Percentiles rank a stretch among this genome's conserved stretches.
Evolutionary conservation across 2,888 invertebrate genomes (phyloP).

Genomic region (Temnothorax unifasciatus): DNA sequence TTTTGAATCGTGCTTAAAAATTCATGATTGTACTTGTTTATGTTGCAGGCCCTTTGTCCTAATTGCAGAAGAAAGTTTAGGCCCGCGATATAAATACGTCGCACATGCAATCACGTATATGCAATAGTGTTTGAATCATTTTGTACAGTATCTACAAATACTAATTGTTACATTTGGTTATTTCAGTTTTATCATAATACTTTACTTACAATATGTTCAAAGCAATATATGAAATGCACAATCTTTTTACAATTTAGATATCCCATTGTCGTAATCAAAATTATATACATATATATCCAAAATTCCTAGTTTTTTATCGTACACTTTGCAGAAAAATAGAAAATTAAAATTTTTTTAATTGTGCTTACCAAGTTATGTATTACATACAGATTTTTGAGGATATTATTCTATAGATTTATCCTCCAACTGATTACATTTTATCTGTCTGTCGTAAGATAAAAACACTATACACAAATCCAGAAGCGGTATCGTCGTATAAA

Average conservation of each 20-base stretch:
- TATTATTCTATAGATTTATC: neutral
- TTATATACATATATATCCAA: neutral
- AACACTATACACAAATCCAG: neutral
- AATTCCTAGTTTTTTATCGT: neutral
- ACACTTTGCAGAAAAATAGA: neutral
- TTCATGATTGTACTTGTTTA: conserved; percentile 8
- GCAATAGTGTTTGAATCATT: neutral
- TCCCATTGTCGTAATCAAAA: neutral
- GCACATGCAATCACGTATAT: too few species aligned
- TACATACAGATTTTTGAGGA: neutral
- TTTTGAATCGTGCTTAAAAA: neutral
- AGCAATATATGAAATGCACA: neutral
- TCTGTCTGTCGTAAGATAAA: neutral
- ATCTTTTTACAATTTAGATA: conserved; percentile 2
- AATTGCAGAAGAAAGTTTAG: conserved; percentile 42
- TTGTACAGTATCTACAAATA: conserved; percentile 15
- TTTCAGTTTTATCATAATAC: neutral
- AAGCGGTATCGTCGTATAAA: neutral
- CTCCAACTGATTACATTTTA: neutral
- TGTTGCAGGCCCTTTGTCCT: conserved; percentile 47
- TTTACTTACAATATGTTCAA: neutral
- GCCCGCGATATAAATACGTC: neutral
- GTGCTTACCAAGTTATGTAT: neutral
- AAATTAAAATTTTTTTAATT: neutral
- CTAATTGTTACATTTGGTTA: neutral